These are phyloP conservation scores for Arizona elegans DNA, from an alignment of 2,113 vertebrate genomes.

Conservation along the genomic window DNA sequence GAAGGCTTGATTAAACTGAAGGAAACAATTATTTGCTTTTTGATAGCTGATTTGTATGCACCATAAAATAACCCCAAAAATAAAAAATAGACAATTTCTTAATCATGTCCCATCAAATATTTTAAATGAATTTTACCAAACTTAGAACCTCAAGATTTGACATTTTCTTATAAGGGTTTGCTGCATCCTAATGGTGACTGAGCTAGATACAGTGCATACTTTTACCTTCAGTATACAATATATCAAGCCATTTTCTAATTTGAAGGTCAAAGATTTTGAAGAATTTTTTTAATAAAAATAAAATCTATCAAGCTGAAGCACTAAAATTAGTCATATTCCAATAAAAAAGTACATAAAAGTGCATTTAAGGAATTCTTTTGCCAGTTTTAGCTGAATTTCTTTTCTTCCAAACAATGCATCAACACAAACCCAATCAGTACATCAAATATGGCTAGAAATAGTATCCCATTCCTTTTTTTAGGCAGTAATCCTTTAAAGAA, in stretches of 20 bases:
- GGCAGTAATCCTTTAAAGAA: constrained; percentile 67
- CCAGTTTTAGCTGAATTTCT: constrained; percentile 66
- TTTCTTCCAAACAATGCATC: constrained; percentile 62
- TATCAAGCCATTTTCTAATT: constrained; percentile 44
- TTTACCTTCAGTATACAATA: constrained; percentile 47
- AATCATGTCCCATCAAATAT: constrained; percentile 55
- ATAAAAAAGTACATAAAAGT: constrained; percentile 78
- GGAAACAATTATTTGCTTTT: constrained; percentile 55
- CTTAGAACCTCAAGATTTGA: constrained; percentile 45
- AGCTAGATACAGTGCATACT: constrained; percentile 47
- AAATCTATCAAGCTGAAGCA: constrained; percentile 65
- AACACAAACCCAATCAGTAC: constrained; percentile 64
- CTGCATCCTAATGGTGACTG: constrained; percentile 54
- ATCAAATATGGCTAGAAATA: constrained; percentile 66
- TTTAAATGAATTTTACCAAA: constrained; percentile 51
- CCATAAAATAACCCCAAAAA: constrained; percentile 60
- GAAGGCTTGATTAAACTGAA: constrained; percentile 39
- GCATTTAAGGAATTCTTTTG: constrained; percentile 70
- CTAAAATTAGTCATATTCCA: constrained; percentile 71
- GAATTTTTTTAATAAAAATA: constrained; percentile 59
- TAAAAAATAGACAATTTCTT: constrained; percentile 58
- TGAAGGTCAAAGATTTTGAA: constrained; percentile 58
- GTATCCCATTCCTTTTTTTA: constrained; percentile 60
- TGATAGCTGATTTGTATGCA: constrained; percentile 52
- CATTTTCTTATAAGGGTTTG: constrained; percentile 50